These are phyloP conservation scores for Lamprologus lemairii DNA, from an alignment of 2,113 vertebrate genomes.

Conservation along the genomic window DNA sequence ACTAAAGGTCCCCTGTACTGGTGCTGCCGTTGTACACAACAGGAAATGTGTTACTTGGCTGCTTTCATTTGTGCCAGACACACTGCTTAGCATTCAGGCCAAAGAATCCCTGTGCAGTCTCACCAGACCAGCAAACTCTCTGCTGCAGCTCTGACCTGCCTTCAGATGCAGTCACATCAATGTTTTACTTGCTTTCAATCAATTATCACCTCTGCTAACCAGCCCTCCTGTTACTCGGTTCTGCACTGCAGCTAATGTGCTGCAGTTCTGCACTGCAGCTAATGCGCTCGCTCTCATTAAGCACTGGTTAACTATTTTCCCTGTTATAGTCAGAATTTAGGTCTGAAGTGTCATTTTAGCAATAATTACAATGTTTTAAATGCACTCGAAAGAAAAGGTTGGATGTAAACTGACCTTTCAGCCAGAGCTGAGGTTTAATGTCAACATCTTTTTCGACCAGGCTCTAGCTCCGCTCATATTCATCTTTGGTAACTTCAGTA, in stretches of 20 bases:
- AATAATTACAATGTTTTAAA: background rate
- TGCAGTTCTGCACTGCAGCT: background rate
- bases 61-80: background rate
- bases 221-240: background rate
- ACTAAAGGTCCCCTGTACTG: background rate
- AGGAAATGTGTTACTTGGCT: background rate
- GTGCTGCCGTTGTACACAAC: background rate
- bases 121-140: background rate
- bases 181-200: background rate
- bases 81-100: conserved; percentile 12
- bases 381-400: background rate
- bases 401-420: background rate
- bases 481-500: background rate
- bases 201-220: background rate
- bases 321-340: background rate
- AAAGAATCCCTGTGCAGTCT: background rate
- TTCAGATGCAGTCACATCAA: background rate
- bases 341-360: background rate
- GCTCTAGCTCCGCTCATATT: background rate
- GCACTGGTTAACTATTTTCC: background rate
- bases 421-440: background rate
- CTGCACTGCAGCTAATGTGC: background rate
- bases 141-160: background rate
- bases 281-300: accelerated
- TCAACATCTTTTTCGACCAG: background rate